Conservation (phyloP, 2,113 vertebrate species). For the Chaetops frenatus region DNA sequence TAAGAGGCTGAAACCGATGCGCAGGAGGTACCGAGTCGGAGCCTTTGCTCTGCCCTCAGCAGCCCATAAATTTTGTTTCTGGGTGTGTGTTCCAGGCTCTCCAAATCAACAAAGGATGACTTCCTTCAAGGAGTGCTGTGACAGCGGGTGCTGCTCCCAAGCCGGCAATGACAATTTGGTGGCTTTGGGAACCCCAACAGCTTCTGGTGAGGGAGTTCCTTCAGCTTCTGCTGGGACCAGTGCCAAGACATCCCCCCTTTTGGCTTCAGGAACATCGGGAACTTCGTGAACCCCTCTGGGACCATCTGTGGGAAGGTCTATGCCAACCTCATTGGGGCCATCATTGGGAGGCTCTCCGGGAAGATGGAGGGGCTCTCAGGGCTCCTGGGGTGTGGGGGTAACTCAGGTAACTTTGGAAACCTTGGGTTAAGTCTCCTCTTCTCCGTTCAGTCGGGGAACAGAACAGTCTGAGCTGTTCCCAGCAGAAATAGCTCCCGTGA, state of each 20-base stretch:
- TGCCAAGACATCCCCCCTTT: fast-evolving
- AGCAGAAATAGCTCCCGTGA: neutral
- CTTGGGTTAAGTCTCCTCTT: fast-evolving
- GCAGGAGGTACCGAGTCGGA: neutral
- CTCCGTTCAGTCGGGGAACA: neutral
- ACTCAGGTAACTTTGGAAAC: fast-evolving
- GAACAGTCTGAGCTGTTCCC: neutral
- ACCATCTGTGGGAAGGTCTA: fast-evolving
- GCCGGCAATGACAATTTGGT: neutral
- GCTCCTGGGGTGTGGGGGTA: fast-evolving
- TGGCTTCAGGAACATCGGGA: neutral
- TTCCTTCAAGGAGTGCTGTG: neutral
- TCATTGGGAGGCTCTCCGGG: fast-evolving
- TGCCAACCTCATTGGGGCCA: fast-evolving
- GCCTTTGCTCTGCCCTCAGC: neutral
- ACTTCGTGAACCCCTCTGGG: fast-evolving
- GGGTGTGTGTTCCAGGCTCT: neutral
- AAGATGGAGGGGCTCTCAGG: fast-evolving
- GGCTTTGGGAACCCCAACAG: neutral
- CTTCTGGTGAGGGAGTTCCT: neutral
- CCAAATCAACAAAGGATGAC: neutral
- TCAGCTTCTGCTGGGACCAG: neutral
- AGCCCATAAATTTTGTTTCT: neutral
- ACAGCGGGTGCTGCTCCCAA: fast-evolving
- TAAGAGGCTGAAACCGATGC: neutral